Base-by-base conservation (phyloP, 1,140 invertebrate genomes). In the Epicauta chinensis region DNA sequence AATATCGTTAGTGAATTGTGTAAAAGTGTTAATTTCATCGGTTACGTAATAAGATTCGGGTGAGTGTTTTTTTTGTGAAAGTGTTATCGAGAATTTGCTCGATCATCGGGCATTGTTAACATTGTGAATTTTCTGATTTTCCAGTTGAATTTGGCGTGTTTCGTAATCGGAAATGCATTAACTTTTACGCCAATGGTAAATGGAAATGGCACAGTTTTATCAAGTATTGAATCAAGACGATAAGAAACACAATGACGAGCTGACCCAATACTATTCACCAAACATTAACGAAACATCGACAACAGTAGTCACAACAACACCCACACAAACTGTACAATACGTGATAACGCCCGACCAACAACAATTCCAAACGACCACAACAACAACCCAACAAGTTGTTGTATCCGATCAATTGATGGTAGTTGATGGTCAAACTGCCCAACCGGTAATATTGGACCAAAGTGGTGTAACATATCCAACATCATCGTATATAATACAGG, bases 181-280 rank as follows among this genome's bases (percentile, higher is more conserved):
- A n/a, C n/a, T n/a, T n/a, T n/a, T n/a, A n/a, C n/a, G n/a, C n/a
- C 23, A 23, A 23, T 23, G 23, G 23, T 23, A 23, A 23, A 23
- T 23, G 23, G 23, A 39, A 41, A 72, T 72, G 71, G 69, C 71
- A 23, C 69, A 70, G 43, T 72, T 66, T 54, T 70, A 63, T 56
- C 67, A 70, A 45, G 66, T 71, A 41, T 55, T 71, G 44, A 63
- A 58, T 49, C 61, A 67, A 57, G 52, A 52, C 42, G 62, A 68
- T 43, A 23, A 23, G 7, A 23, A 58, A 38, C 58, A 59, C 15
- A 30, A 51, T 36, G 60, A 69, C 59, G 52, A 67, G 53, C 39
- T 69, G 50, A 60, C 61, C 51, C 58, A 65, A 42, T 68, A 59
- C 55, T 68, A 64, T 53, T 5, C 32, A 2, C 56, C 67, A 14